These are phyloP conservation scores for Sebastolobus alascanus DNA, from an alignment of 2,797 vertebrate genomes.

Conservation along the genomic window DNA sequence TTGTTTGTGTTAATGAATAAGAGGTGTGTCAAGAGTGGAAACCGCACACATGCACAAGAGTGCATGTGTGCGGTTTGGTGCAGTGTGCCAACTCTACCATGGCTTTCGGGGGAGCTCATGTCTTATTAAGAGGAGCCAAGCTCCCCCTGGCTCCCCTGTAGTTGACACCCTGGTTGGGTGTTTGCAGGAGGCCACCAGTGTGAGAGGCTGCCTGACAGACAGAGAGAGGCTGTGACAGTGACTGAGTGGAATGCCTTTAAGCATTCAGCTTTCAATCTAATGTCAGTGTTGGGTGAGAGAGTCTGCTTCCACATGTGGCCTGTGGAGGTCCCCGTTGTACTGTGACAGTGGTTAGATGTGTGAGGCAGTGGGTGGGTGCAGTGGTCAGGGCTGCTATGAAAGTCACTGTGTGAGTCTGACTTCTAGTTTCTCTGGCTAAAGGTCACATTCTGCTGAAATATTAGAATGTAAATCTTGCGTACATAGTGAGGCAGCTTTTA, in stretches of 20 bases:
- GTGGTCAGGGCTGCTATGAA: constrained; percentile 8
- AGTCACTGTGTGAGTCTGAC: constrained; percentile 24
- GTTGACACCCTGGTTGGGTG: background rate
- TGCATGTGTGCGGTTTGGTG: background rate
- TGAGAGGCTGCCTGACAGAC: constrained; percentile 37
- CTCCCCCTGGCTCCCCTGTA: background rate
- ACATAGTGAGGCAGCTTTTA: background rate
- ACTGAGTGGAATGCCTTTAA: constrained; percentile 54
- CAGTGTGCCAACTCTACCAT: background rate
- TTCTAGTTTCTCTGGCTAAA: constrained; percentile 33
- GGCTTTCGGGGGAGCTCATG: background rate
- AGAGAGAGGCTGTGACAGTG: constrained; percentile 46
- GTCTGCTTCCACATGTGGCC: constrained; percentile 37
- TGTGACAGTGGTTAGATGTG: constrained; percentile 8
- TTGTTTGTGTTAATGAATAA: constrained; percentile 24
- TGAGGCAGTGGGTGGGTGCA: background rate
- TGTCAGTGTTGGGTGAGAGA: background rate
- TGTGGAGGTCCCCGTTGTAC: constrained; percentile 72
- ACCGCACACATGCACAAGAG: background rate
- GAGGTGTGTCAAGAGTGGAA: background rate
- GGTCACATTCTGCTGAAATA: constrained; percentile 35
- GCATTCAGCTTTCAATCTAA: constrained; percentile 41
- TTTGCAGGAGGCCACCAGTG: constrained; percentile 5
- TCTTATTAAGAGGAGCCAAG: background rate
- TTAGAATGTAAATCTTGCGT: background rate